These are phyloP conservation scores for Drosophila persimilis DNA, from an alignment of 1,140 invertebrate species.

Conservation along the genomic window DNA sequence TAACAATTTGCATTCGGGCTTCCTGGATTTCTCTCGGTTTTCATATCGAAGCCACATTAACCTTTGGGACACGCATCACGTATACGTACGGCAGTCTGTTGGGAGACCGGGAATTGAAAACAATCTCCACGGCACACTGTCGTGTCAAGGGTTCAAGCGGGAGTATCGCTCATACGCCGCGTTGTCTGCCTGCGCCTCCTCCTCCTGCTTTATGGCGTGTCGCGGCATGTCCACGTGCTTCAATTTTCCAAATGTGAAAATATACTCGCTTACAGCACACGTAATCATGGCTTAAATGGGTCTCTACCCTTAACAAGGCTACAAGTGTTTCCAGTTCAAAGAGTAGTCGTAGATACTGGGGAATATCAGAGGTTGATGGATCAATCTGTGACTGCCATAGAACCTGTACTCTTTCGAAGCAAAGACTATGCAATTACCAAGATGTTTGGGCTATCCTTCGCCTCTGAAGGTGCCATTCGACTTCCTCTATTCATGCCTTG, in stretches of 20 bases:
- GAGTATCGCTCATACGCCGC: constrained; percentile 19
- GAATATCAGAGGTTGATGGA: too few relatives aligned
- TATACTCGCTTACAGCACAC: constrained; percentile 36
- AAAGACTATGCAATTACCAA: too few relatives aligned
- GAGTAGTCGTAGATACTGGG: constrained; percentile 3
- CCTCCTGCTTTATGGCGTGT: constrained; percentile 64
- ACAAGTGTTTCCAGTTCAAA: constrained; percentile 41
- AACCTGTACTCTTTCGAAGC: too few relatives aligned
- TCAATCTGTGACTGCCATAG: too few relatives aligned
- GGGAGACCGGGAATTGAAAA: constrained; percentile 49
- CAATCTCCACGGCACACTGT: constrained; percentile 50
- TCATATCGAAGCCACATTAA: constrained; percentile 67
- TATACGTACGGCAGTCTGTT: constrained; percentile 12
- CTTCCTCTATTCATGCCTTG: too few relatives aligned
- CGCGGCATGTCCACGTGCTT: constrained; percentile 55
- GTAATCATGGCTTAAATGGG: constrained; percentile 57
- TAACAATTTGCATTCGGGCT: constrained; percentile 64
- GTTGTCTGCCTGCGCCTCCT: constrained; percentile 28
- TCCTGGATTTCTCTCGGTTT: constrained; percentile 32
- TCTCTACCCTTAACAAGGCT: constrained; percentile 11
- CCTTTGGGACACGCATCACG: constrained; percentile 61
- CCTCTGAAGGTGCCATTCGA: too few relatives aligned
- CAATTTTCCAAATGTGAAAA: constrained; percentile 35
- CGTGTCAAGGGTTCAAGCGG: constrained; percentile 55
- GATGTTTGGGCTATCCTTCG: too few relatives aligned